phyloP scores from a whole-genome alignment of 2,797 vertebrate species.

The Hypotaenidia philippensis region DNA sequence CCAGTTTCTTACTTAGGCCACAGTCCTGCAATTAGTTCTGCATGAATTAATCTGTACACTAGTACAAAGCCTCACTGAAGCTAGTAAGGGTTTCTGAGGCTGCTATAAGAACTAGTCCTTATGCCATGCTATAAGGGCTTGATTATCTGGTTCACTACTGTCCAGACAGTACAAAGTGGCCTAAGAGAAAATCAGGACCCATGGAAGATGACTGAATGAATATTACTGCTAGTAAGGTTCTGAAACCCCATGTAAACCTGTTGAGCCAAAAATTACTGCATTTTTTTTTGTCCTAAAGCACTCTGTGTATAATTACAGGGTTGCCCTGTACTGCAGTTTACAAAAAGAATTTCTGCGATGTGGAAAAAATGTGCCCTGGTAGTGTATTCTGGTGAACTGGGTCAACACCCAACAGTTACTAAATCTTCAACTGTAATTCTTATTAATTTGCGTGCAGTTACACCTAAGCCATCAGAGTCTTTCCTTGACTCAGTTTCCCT shows the following conservation, averaged over 20 bases:
- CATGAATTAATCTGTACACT: slow-evolving; percentile 28
- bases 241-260: not conserved
- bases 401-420: not conserved
- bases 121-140: not conserved
- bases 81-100: slow-evolving; percentile 16
- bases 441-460: not conserved
- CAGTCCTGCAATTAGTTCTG: slow-evolving; percentile 51
- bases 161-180: not conserved
- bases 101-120: slow-evolving; percentile 35
- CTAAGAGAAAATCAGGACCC: not conserved
- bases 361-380: slow-evolving; percentile 4
- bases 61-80: slow-evolving; percentile 48
- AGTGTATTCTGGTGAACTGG: not conserved
- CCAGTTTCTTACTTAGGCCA: not conserved
- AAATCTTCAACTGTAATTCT: not conserved
- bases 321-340: not conserved
- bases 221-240: not conserved
- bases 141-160: not conserved
- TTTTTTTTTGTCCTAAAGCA: not conserved
- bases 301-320: not conserved
- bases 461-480: not conserved
- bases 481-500: not conserved
- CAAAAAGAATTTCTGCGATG: slow-evolving; percentile 12
- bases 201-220: not conserved
- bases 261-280: not conserved